Conservation (phyloP, 2,888 invertebrate species). For the Cerastis leucographa region DNA sequence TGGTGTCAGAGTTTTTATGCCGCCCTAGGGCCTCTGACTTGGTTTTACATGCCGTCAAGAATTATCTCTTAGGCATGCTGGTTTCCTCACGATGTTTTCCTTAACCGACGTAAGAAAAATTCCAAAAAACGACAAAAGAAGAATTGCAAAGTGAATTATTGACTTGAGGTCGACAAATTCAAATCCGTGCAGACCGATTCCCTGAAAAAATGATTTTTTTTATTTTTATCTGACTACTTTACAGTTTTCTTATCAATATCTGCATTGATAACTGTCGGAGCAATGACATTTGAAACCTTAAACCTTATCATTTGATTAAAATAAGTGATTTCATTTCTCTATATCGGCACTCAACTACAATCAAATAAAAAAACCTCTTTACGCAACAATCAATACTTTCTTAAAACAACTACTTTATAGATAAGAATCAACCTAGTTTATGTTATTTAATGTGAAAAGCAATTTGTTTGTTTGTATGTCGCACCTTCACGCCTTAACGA, state of each 20-base stretch:
- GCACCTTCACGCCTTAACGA: background rate
- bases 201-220: no score
- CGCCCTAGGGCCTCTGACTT: no score
- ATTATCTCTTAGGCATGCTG: no score
- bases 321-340: constrained; percentile 16
- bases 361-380: background rate
- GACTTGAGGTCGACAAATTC: background rate
- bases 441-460: no score
- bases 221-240: background rate
- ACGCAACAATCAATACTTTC: background rate
- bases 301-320: constrained; percentile 36
- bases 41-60: no score
- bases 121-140: no score
- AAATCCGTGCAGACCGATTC: background rate
- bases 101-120: no score
- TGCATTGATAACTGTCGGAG: constrained; percentile 23
- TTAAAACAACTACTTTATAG: constrained; percentile 4
- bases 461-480: background rate
- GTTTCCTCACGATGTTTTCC: no score
- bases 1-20: no score
- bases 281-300: constrained; percentile 37
- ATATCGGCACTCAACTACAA: no score
- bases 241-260: constrained; percentile 8
- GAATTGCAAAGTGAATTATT: background rate
- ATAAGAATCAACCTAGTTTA: constrained; percentile 12